Evolutionary conservation across 2,113 vertebrate species (phyloP).

Genomic region (Empidonax alnorum): DNA sequence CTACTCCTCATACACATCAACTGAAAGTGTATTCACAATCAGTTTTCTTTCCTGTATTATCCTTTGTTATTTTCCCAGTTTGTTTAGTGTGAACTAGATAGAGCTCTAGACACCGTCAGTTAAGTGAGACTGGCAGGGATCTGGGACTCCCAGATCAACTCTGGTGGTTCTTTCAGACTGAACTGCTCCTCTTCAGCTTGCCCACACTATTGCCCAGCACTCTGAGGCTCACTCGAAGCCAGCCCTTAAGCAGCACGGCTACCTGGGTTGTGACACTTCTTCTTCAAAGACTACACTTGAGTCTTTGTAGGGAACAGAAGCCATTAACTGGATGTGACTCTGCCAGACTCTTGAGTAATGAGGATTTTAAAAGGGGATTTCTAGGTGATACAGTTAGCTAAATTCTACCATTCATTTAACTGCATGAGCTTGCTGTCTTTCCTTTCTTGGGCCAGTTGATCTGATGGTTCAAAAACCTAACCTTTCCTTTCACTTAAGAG

Average conservation of each 20-base stretch:
- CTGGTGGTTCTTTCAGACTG: background rate
- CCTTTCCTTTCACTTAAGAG: background rate
- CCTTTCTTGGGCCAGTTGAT: background rate
- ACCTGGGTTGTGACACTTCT: background rate
- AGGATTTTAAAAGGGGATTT: background rate
- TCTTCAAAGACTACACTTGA: background rate
- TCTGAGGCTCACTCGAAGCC: background rate
- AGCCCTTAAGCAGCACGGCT: background rate
- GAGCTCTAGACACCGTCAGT: background rate
- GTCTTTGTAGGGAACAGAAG: constrained; percentile 7
- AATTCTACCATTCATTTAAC: background rate
- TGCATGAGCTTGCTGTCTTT: background rate
- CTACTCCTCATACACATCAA: background rate
- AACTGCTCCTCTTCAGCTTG: background rate
- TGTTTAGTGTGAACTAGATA: background rate
- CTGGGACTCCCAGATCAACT: background rate
- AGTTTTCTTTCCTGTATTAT: background rate
- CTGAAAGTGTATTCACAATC: background rate
- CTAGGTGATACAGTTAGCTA: background rate
- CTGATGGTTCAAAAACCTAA: background rate
- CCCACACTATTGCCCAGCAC: background rate
- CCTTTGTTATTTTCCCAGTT: background rate
- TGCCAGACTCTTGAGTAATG: background rate
- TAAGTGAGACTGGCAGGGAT: background rate
- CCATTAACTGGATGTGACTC: background rate